Base-by-base conservation (phyloP, 2,797 vertebrate genomes). In the Macroramphosus scolopax region DNA sequence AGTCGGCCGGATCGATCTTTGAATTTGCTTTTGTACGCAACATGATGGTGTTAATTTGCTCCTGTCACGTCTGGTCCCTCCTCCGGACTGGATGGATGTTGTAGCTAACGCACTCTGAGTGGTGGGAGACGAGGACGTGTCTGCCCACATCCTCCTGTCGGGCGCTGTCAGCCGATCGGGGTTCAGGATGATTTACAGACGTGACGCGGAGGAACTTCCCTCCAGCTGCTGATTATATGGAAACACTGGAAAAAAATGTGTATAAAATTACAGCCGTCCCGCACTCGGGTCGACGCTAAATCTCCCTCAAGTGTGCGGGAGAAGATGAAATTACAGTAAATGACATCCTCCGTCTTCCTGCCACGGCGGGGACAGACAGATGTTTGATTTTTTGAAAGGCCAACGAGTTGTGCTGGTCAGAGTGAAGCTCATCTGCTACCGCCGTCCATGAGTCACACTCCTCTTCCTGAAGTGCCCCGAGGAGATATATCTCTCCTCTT, bases 401-500 rank as follows among this genome's bases (percentile, higher is more conserved):
- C 22, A 33, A 18, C 38, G 30, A 45, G 45, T 47, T 42, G 29
- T 57, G 48, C 56, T 34, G 58, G 72, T 74, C 63, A 46, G 34
- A 24, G 35, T 10, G 36, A 58, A 50, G 54, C 60, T 54, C 16
- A 39, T 6, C 53, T 42, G 48, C 51, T 5, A 3, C 38, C n/a
- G n/a, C n/a, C n/a, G n/a, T n/a, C 35, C 38, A 25, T 65, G 63
- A 71, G 28, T 78, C 73, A 67, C 75, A 58, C 61, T 51, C 51
- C 28, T 17, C 47, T 67, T 43, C 43, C 60, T 15, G 37, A 4
- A 54, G 30, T 54, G 62, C 65, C 51, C 46, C n/a, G n/a, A 33
- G 40, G 62, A 43, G 50, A 39, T 57, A 35, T 67, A 68, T 73
- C 63, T 32, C 44, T 59, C 18, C 63, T 67, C 41, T 68, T 62